Evolutionary conservation across 2,888 invertebrate species (phyloP).

Genomic region (Cheilosia variabilis): DNA sequence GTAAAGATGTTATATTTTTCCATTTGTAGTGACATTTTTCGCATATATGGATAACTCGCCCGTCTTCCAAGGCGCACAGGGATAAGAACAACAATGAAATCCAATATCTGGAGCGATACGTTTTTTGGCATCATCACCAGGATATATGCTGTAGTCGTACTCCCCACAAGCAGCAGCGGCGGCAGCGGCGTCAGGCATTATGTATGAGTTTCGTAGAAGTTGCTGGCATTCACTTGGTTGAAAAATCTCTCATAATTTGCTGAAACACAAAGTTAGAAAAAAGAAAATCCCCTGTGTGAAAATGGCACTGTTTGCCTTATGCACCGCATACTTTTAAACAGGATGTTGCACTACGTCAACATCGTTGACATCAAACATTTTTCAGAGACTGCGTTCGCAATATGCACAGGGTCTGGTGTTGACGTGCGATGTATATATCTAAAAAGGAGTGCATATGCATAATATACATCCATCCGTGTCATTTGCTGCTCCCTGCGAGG

Average conservation of each 20-base stretch:
- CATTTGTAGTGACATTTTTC: background rate
- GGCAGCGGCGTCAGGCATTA: slow-evolving; percentile 16
- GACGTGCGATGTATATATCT: slow-evolving; percentile 64
- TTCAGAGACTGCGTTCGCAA: slow-evolving; percentile 66
- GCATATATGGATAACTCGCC: slow-evolving; percentile 48
- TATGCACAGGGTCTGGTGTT: slow-evolving; percentile 62
- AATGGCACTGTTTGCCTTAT: slow-evolving; percentile 72
- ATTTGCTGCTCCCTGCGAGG: slow-evolving; percentile 17
- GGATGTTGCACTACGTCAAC: slow-evolving; percentile 71
- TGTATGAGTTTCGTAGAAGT: slow-evolving; percentile 36
- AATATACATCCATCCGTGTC: slow-evolving; percentile 21
- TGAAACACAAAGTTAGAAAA: slow-evolving; percentile 69
- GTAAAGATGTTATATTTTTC: slow-evolving; percentile 18
- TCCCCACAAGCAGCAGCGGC: slow-evolving; percentile 4
- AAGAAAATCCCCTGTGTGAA: slow-evolving; percentile 39
- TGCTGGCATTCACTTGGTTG: slow-evolving; percentile 62
- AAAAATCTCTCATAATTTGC: slow-evolving; percentile 73
- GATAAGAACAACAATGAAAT: slow-evolving; percentile 53
- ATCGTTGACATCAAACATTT: slow-evolving; percentile 67
- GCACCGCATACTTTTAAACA: slow-evolving; percentile 68
- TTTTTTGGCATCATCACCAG: slow-evolving; percentile 61
- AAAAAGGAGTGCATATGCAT: slow-evolving; percentile 13
- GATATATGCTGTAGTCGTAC: slow-evolving; percentile 7
- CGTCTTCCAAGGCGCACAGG: background rate
- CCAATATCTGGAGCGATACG: slow-evolving; percentile 68